Evolutionary conservation across 2,113 vertebrate species (phyloP).

Genomic region (Chionodraco myersi): DNA sequence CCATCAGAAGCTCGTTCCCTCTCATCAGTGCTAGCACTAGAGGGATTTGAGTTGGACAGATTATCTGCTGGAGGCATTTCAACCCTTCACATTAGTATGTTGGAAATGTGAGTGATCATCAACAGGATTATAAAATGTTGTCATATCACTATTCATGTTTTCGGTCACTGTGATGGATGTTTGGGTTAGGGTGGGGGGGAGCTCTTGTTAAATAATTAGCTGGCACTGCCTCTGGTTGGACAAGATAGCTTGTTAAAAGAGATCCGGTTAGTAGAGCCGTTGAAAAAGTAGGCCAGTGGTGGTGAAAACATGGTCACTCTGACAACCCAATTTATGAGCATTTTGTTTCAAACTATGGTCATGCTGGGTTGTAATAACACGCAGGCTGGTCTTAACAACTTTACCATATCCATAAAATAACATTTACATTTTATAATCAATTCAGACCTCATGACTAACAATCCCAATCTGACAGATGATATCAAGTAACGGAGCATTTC

Average conservation of each 20-base stretch:
- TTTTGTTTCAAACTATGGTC: conserved; percentile 25
- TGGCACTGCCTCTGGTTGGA: conserved; percentile 51
- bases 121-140: conserved; percentile 58
- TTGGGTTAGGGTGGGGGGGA: conserved; percentile 12
- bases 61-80: conserved; percentile 51
- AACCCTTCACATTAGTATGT: conserved; percentile 41
- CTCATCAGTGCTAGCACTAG: conserved; percentile 18
- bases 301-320: conserved; percentile 27
- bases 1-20: conserved; percentile 50
- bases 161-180: conserved; percentile 42
- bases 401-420: conserved; percentile 14
- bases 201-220: conserved; percentile 36
- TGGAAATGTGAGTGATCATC: conserved; percentile 36
- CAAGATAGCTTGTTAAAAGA: conserved; percentile 61
- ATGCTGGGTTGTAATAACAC: not conserved
- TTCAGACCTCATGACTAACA: not conserved
- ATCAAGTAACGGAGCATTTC: conserved; percentile 5
- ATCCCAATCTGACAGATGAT: not conserved
- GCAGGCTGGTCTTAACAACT: conserved; percentile 28
- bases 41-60: conserved; percentile 56
- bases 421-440: conserved; percentile 7
- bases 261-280: conserved; percentile 56
- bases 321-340: conserved; percentile 21
- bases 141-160: conserved; percentile 57
- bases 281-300: conserved; percentile 61